Evolutionary conservation across 2,888 invertebrate species (phyloP).

Genomic region (Drosophila nr. fundita): DNA sequence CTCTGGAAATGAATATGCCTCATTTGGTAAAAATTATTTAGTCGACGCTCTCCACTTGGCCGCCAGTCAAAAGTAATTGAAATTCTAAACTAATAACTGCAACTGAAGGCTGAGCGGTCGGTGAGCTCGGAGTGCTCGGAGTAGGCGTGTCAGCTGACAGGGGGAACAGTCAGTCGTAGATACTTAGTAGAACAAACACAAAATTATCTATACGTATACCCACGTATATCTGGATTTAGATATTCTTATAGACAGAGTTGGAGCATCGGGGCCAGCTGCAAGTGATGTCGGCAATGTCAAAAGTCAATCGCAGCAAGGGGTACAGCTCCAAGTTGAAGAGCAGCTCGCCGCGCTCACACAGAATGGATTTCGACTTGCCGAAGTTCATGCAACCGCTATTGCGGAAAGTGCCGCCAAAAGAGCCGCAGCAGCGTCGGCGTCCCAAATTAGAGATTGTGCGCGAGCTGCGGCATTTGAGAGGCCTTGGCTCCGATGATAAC

Average conservation of each 20-base stretch:
- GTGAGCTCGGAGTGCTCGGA: neutral
- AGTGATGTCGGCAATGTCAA: slow-evolving; percentile 12
- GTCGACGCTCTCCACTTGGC: slow-evolving; percentile 42
- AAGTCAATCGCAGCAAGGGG: neutral
- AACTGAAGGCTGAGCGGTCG: neutral
- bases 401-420: neutral
- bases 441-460: slow-evolving; percentile 56
- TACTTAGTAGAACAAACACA: neutral
- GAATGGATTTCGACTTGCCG: slow-evolving; percentile 3
- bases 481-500: slow-evolving; percentile 14
- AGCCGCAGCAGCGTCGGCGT: slow-evolving; percentile 31
- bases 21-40: neutral
- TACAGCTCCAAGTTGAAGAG: slow-evolving; percentile 15
- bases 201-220: neutral
- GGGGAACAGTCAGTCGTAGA: neutral
- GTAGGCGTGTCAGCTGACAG: slow-evolving; percentile 29
- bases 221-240: neutral
- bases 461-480: slow-evolving; percentile 40
- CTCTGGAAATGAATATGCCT: slow-evolving; percentile 10
- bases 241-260: neutral
- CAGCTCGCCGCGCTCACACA: slow-evolving; percentile 9
- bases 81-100: slow-evolving; percentile 38
- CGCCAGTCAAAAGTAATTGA: slow-evolving; percentile 58
- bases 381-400: slow-evolving; percentile 29
- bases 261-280: slow-evolving; percentile 2